Percentiles rank a stretch among this genome's conserved stretches.
phyloP scores from a whole-genome alignment of 2,797 vertebrate species.

The Acanthurus tractus region DNA sequence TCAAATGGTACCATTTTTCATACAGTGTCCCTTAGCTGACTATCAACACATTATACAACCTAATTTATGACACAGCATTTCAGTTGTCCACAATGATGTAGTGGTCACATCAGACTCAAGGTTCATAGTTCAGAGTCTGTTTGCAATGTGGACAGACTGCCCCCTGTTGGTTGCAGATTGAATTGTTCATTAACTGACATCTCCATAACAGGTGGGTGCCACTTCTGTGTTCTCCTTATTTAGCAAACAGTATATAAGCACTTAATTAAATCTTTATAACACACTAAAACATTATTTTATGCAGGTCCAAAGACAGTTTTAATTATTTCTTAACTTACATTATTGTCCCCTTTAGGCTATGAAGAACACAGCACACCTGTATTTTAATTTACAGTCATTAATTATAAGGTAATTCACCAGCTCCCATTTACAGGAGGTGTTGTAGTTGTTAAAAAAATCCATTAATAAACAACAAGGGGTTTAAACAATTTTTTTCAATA shows the following conservation, averaged over 20 bases:
- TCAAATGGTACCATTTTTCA: conserved; percentile 74
- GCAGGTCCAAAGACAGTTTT: not conserved
- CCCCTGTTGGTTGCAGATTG: conserved; percentile 68
- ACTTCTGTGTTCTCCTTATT: not conserved
- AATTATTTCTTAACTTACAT: not conserved
- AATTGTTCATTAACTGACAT: conserved; percentile 1
- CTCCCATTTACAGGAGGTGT: not conserved
- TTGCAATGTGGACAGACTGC: conserved; percentile 70
- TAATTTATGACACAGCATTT: conserved; percentile 70
- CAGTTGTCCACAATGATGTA: conserved; percentile 64
- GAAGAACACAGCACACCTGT: not conserved
- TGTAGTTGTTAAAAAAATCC: not conserved
- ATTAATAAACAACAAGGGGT: not conserved
- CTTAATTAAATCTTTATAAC: not conserved
- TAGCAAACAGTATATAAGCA: not conserved
- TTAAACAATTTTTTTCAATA: not conserved
- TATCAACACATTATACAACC: conserved; percentile 62
- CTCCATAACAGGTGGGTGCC: not conserved
- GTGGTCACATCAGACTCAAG: conserved; percentile 58
- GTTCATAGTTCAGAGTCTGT: conserved; percentile 54
- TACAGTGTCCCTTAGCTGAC: conserved; percentile 58
- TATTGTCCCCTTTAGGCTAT: not conserved
- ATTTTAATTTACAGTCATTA: not conserved
- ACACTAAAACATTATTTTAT: no score
- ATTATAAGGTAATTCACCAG: not conserved